A percentile compares a stretch with the other conserved stretches of the same genome.
Evolutionary conservation across 2,888 invertebrate genomes (phyloP).

Genomic region (Asteroscopus sphinx): DNA sequence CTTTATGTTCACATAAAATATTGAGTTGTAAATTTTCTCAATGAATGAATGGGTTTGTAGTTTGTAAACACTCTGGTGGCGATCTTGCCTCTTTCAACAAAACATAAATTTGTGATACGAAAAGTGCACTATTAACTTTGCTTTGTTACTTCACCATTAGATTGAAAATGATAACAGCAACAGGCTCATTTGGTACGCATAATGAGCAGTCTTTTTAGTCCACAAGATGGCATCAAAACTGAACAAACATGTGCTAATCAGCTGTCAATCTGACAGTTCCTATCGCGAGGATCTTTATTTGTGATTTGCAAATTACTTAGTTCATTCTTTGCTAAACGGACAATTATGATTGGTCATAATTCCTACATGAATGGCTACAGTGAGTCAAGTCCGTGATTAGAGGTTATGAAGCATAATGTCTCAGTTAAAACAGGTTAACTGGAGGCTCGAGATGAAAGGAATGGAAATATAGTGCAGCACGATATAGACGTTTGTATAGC

Average conservation of each 20-base stretch:
- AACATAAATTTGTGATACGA: not conserved
- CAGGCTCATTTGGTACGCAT: conserved; percentile 46
- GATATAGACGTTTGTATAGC: conserved; percentile 34
- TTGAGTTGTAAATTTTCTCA: conserved; percentile 37
- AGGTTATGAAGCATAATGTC: conserved; percentile 51
- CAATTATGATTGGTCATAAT: conserved; percentile 56
- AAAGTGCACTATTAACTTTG: not conserved
- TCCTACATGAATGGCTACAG: conserved; percentile 48
- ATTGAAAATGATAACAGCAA: conserved; percentile 46
- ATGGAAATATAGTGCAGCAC: conserved; percentile 33
- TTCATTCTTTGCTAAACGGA: conserved; percentile 59
- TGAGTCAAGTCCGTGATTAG: conserved; percentile 49
- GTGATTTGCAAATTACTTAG: conserved; percentile 64
- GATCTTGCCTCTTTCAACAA: conserved; percentile 4
- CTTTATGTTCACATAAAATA: conserved; percentile 41
- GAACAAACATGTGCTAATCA: conserved; percentile 55
- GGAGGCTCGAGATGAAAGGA: conserved; percentile 45
- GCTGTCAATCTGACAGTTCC: conserved; percentile 67
- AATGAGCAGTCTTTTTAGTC: conserved; percentile 46
- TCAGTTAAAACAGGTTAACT: conserved; percentile 41
- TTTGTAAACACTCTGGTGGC: too few species aligned
- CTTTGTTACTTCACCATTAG: conserved; percentile 22
- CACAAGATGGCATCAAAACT: conserved; percentile 39
- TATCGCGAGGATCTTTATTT: conserved; percentile 63
- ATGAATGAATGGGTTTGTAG: conserved; percentile 39